Evolutionary conservation across 2,797 vertebrate genomes (phyloP).

Genomic region (Hemibagrus guttatus): DNA sequence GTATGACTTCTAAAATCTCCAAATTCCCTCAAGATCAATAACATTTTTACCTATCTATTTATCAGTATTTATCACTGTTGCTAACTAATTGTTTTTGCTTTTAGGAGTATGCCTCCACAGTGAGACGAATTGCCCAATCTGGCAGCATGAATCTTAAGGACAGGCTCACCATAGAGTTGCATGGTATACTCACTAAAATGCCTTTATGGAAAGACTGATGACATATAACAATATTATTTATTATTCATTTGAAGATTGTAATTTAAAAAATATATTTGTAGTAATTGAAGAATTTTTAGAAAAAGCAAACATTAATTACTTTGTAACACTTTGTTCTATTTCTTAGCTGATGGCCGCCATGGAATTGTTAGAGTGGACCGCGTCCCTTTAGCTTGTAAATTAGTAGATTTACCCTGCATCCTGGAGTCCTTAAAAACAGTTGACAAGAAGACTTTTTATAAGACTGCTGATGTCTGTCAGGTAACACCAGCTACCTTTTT

Average conservation of each 20-base stretch:
- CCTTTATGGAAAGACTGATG: background rate
- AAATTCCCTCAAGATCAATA: too few species aligned
- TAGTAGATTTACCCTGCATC: conserved; percentile 94
- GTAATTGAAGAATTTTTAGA: background rate
- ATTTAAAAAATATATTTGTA: background rate
- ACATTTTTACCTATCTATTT: background rate
- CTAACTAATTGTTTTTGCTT: conserved; percentile 17
- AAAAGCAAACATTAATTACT: background rate
- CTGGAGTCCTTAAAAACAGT: conserved; percentile 90
- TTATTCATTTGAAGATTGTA: background rate
- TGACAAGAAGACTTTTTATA: conserved; percentile 95
- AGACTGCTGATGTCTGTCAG: conserved; percentile 95
- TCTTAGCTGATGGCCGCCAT: conserved; percentile 84
- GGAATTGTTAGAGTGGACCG: conserved; percentile 89
- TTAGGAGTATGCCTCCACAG: conserved; percentile 91
- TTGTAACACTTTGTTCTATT: background rate
- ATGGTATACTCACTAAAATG: conserved; percentile 74
- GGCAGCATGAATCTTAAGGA: conserved; percentile 85
- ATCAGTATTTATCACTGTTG: too few species aligned
- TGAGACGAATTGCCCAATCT: conserved; percentile 86
- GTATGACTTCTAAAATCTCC: background rate
- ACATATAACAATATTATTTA: background rate
- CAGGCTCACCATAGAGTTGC: conserved; percentile 90
- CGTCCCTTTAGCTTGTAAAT: conserved; percentile 87
- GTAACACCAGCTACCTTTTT: conserved; percentile 66